phyloP scores from a whole-genome alignment of 2,113 vertebrate genomes.

The Oenanthe oenanthe region DNA sequence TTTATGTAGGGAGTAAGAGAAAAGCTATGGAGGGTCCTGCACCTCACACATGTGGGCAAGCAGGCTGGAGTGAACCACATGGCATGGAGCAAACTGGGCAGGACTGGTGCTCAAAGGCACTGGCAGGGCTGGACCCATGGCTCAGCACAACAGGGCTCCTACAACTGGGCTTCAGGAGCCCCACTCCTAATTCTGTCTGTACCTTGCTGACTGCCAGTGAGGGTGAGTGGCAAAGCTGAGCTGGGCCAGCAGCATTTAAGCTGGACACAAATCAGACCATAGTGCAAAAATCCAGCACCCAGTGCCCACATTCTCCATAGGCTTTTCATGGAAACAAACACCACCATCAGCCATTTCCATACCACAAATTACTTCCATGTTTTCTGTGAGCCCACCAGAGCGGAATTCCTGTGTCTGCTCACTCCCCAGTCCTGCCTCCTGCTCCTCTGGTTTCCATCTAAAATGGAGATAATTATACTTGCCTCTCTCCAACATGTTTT shows the following conservation, averaged over 20 bases:
- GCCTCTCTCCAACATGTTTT: background rate
- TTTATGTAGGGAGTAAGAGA: background rate
- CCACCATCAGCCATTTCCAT: background rate
- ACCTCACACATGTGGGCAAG: rapidly evolving
- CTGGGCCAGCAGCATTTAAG: background rate
- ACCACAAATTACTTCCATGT: conserved; percentile 55
- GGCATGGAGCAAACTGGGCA: rapidly evolving
- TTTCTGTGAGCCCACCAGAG: conserved; percentile 17
- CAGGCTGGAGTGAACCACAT: background rate
- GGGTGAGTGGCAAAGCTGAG: rapidly evolving
- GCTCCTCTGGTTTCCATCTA: conserved; percentile 29
- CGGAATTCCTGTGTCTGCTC: conserved; percentile 29
- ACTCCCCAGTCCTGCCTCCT: background rate
- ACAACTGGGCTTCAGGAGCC: background rate
- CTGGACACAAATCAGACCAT: background rate
- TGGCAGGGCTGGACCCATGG: background rate
- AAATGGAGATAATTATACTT: conserved; percentile 39
- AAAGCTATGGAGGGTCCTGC: background rate
- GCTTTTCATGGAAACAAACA: conserved; percentile 6
- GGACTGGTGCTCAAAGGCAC: background rate
- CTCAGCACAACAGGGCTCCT: background rate
- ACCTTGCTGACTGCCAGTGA: rapidly evolving
- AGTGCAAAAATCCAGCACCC: background rate
- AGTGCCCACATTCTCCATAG: background rate
- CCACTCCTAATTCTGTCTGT: background rate